Base-by-base conservation (phyloP, 2,888 invertebrate genomes). In the Mesoligia furuncula region DNA sequence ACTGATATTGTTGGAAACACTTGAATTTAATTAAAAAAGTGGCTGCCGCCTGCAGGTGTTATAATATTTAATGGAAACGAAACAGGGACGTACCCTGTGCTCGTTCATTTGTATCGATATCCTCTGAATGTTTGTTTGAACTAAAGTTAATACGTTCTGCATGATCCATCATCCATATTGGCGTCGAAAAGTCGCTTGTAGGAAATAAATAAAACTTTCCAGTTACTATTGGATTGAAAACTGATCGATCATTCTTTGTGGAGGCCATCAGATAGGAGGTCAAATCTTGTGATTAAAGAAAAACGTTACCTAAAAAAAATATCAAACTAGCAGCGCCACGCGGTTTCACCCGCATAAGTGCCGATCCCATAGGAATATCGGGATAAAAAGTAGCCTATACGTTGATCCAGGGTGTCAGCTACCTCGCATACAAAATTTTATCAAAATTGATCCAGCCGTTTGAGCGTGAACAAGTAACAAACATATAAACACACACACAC, bases 11-110 rank as follows among this genome's bases (percentile, higher is more conserved):
- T 73, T 68, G 75, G 42, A 64, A 81, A 68, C 45, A 77, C 67
- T 77, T 78, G 39, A 59, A 75, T 85, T 77, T 74, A 75, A 85
- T 77, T 68, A 64, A 71, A 75, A 84, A 76, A 77, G 13, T 77
- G 15, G 20, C 59, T 57, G 39, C 24, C 15, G 31, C 48, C 27
- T 78, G 45, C 73, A 73, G 65, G 36, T 79, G 6, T 61, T 59
- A 36, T 66, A 51, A 51, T 57, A 69, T 65, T 48, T 24, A 59
- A 70, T 70, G 42, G 13, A 75, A 73, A 64, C 57, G 13, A 70
- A 73, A 69, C 1, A 66, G 31, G 59, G 69, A 24, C 27, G 64
- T 59, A 42, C 42, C n/a, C 6, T 39, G 27, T n/a, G 27, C 39
- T 9, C 24, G 15, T 69, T 66, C n/a, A 65, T 74, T 77, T 54